Percentiles rank a stretch among this genome's conserved stretches.
These are phyloP conservation scores for Glomeris maerens DNA, from an alignment of 1,140 invertebrate genomes.

Conservation along the genomic window DNA sequence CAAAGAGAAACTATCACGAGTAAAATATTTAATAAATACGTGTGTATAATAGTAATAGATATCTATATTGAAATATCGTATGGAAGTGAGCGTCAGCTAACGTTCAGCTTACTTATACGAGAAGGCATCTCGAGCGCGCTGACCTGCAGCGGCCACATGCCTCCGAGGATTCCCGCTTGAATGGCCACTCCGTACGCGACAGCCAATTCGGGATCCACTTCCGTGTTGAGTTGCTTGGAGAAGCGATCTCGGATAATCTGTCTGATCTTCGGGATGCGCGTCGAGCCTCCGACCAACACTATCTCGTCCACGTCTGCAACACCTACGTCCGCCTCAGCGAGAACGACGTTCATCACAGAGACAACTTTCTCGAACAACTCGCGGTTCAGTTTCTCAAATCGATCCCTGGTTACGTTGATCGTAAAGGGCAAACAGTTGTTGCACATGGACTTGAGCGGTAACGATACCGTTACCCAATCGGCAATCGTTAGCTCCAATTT, in stretches of 20 bases:
- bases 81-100: conserved; percentile 16
- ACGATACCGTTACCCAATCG: conserved; percentile 20
- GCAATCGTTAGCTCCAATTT: conserved; percentile 32
- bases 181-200: conserved; percentile 37
- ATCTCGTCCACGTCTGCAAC: conserved; percentile 33
- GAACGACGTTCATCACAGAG: conserved; percentile 22
- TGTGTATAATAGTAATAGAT: background rate
- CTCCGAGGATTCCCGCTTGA: conserved; percentile 38
- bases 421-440: too few species aligned
- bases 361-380: conserved; percentile 20
- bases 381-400: conserved; percentile 25
- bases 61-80: background rate
- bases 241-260: conserved; percentile 34
- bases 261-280: conserved; percentile 36
- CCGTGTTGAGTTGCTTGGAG: conserved; percentile 32
- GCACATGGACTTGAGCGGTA: conserved; percentile 27
- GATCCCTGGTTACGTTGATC: conserved; percentile 26
- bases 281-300: conserved; percentile 39
- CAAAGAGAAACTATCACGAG: background rate
- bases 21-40: background rate
- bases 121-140: conserved; percentile 36
- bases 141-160: conserved; percentile 38
- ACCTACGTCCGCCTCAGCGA: conserved; percentile 33
- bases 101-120: conserved; percentile 31
- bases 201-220: conserved; percentile 36